Evolutionary conservation across 2,888 invertebrate species (phyloP).

Genomic region (Alsophila aescularia): DNA sequence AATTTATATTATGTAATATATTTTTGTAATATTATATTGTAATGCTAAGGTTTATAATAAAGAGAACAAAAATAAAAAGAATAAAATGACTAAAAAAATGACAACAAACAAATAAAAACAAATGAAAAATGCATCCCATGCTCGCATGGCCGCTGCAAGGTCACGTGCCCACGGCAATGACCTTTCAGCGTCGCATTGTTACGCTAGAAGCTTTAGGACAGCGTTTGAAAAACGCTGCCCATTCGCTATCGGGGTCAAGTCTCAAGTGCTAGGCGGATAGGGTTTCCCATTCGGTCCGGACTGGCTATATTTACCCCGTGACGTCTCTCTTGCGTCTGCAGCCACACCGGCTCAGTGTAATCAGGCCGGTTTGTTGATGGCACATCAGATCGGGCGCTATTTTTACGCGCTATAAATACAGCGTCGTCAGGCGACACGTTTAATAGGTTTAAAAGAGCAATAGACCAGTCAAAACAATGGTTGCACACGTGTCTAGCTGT

Average conservation of each 20-base stretch:
- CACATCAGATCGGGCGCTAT: constrained; percentile 63
- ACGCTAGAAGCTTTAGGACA: constrained; percentile 45
- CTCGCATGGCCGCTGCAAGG: constrained; percentile 60
- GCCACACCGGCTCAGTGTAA: constrained; percentile 68
- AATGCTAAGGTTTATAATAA: constrained; percentile 83
- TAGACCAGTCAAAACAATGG: constrained; percentile 21
- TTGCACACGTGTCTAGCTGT: not conserved
- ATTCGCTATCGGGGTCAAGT: constrained; percentile 67
- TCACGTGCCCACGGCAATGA: constrained; percentile 74
- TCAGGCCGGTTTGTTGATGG: constrained; percentile 71
- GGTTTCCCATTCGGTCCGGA: constrained; percentile 60
- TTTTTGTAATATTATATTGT: constrained; percentile 83
- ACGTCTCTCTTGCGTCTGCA: constrained; percentile 66
- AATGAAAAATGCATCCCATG: constrained; percentile 45
- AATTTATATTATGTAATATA: constrained; percentile 74
- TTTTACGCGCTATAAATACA: constrained; percentile 52
- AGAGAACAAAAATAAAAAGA: constrained; percentile 78
- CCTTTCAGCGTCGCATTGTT: constrained; percentile 61
- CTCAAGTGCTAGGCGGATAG: constrained; percentile 60
- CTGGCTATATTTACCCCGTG: constrained; percentile 57
- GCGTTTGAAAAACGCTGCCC: constrained; percentile 47
- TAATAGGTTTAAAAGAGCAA: constrained; percentile 33
- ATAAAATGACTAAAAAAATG: constrained; percentile 55
- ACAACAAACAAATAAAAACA: constrained; percentile 56
- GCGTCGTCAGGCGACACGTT: constrained; percentile 42